Evolutionary conservation across 2,888 invertebrate species (phyloP).

Genomic region (Leptura quadrifasciata): DNA sequence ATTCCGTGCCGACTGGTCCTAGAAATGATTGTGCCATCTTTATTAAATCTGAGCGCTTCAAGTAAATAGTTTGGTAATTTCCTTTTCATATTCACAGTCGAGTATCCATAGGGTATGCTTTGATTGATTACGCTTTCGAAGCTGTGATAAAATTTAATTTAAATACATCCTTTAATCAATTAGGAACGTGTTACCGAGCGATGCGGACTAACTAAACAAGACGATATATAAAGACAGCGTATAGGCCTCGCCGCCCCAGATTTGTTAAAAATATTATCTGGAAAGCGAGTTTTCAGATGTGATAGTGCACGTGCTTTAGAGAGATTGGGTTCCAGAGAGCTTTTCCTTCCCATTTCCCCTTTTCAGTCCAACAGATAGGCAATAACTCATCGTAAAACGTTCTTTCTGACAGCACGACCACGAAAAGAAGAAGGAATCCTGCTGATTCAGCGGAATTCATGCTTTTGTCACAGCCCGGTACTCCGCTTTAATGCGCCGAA

Average conservation of each 20-base stretch:
- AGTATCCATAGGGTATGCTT: conserved; percentile 34
- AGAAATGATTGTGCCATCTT: conserved; percentile 28
- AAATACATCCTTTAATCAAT: conserved; percentile 42
- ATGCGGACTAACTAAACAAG: conserved; percentile 38
- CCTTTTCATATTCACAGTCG: conserved; percentile 41
- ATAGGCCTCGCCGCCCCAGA: conserved; percentile 40
- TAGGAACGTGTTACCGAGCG: conserved; percentile 35
- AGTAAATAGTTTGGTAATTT: conserved; percentile 38
- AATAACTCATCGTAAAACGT: conserved; percentile 71
- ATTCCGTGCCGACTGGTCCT: neutral
- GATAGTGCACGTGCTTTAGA: conserved; percentile 59
- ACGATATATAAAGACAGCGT: conserved; percentile 46
- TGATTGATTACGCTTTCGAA: conserved; percentile 43
- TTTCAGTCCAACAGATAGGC: conserved; percentile 71
- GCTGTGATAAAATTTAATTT: conserved; percentile 39
- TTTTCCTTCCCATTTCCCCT: conserved; percentile 71
- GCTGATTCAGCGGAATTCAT: conserved; percentile 74
- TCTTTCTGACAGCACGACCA: conserved; percentile 66
- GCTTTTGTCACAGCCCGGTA: conserved; percentile 76
- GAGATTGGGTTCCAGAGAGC: conserved; percentile 66
- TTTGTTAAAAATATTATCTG: conserved; percentile 54
- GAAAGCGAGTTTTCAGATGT: conserved; percentile 39
- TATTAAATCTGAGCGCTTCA: conserved; percentile 26
- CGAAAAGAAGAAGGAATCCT: conserved; percentile 74
- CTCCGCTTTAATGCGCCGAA: conserved; percentile 73